Conservation (phyloP, 2,113 vertebrate genomes). For the Engraulis encrasicolus region DNA sequence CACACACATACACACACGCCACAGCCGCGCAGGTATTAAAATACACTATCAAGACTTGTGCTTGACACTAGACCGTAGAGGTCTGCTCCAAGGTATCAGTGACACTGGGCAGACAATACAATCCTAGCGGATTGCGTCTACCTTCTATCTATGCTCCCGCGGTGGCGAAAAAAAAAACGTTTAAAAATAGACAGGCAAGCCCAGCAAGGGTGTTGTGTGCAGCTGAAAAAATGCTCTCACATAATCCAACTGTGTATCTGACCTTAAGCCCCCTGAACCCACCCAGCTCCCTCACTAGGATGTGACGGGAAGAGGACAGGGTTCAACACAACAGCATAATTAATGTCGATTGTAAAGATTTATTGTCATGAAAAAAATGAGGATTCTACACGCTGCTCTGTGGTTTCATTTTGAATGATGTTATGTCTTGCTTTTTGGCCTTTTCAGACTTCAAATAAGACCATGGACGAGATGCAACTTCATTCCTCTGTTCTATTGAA, state of each 20-base stretch:
- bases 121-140: constrained; percentile 42
- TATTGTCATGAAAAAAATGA: no score
- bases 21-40: neutral
- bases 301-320: neutral
- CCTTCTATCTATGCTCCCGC: constrained; percentile 45
- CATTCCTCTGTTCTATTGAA: no score
- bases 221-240: constrained; percentile 52
- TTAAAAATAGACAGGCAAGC: constrained; percentile 56
- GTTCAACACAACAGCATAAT: neutral
- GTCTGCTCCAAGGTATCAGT: neutral
- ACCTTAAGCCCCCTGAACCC: constrained; percentile 28
- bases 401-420: no score
- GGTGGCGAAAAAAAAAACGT: constrained; percentile 45
- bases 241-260: constrained; percentile 50
- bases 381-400: no score
- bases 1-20: no score
- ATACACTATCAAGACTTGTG: neutral
- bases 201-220: constrained; percentile 30
- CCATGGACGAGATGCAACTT: no score
- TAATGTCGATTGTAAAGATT: no score
- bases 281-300: neutral
- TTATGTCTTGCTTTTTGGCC: no score
- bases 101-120: constrained; percentile 18
- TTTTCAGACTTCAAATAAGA: no score
- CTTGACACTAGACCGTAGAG: neutral